Base-by-base conservation (phyloP, 1,140 invertebrate species). In the Varroa destructor region DNA sequence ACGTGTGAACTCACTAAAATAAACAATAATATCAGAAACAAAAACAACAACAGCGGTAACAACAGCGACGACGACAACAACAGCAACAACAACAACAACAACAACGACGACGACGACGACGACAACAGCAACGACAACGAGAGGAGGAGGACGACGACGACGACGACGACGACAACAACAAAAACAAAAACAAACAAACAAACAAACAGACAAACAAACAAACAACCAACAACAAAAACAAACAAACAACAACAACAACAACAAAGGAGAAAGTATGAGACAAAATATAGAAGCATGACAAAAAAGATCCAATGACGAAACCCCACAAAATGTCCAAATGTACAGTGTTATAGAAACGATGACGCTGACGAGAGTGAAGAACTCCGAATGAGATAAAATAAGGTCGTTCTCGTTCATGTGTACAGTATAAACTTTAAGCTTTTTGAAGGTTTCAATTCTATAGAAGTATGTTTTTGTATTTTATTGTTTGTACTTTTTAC, bases 351-450 rank as follows among this genome's bases (percentile, higher is more conserved):
- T 46, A 40, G 40, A 67, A n/a, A 67, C 40, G 61, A 37, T 67
- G 61, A 40, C 12, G 40, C 14, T 67, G 61, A 37, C 12, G 40
- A 43, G 14, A 12, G 25, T 25, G 61, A 67, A 12, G 40, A 36
- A 46, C 14, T 67, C 40, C 37, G 61, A 67, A 40, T 43, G 61
- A 67, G 14, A 46, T 40, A 40, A 67, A 67, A 3, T 43, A 43
- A 46, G 61, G 61, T 67, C 61, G 61, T 67, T 67, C 61, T 67
- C 61, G 61, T 67, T 67, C 61, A 67, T 43, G 61, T 67, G 61
- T 67, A 67, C 46, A 43, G 61, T 67, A 67, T 67, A 67, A 67
- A 67, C 61, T 67, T 37, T 67, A 67, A 67, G 61, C 61, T 67
- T 67, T 43, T 67, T 67, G 61, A 67, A 67, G 12, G 61, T 67